Percentiles rank a stretch among this genome's conserved stretches.
These are phyloP conservation scores for Apotomis turbidana DNA, from an alignment of 2,888 invertebrate genomes.

Conservation along the genomic window DNA sequence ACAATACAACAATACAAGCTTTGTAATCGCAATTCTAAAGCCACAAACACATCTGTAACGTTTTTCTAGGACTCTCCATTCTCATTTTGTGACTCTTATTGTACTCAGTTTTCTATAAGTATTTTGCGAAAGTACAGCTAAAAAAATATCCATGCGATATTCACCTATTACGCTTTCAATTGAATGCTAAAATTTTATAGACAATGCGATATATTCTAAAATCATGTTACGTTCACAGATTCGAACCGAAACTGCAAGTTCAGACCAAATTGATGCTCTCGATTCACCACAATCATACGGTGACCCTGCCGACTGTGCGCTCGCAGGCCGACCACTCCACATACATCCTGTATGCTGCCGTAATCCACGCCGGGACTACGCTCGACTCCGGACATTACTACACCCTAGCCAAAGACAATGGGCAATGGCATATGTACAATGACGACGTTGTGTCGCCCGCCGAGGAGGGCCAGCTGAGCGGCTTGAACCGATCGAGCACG, in stretches of 20 bases:
- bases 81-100: too few species aligned
- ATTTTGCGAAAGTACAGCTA: too few species aligned
- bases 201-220: neutral
- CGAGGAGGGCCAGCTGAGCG: slow-evolving; percentile 84
- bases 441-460: slow-evolving; percentile 88
- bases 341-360: slow-evolving; percentile 91
- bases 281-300: slow-evolving; percentile 84
- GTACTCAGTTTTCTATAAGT: too few species aligned
- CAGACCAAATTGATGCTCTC: slow-evolving; percentile 92
- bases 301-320: slow-evolving; percentile 75
- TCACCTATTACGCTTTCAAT: too few species aligned
- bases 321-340: slow-evolving; percentile 65
- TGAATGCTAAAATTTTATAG: too few species aligned
- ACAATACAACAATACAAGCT: too few species aligned
- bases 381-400: slow-evolving; percentile 95
- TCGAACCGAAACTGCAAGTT: slow-evolving; percentile 80
- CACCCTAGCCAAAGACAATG: slow-evolving; percentile 88
- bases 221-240: slow-evolving; percentile 55
- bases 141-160: too few species aligned
- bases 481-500: slow-evolving; percentile 88
- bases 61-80: too few species aligned
- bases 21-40: too few species aligned
- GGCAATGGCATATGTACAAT: slow-evolving; percentile 91
- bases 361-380: slow-evolving; percentile 92
- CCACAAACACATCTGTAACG: too few species aligned